Percentiles rank a stretch among this genome's conserved stretches.
Evolutionary conservation across 2,797 vertebrate genomes (phyloP).

Genomic region (Sardinella longiceps): DNA sequence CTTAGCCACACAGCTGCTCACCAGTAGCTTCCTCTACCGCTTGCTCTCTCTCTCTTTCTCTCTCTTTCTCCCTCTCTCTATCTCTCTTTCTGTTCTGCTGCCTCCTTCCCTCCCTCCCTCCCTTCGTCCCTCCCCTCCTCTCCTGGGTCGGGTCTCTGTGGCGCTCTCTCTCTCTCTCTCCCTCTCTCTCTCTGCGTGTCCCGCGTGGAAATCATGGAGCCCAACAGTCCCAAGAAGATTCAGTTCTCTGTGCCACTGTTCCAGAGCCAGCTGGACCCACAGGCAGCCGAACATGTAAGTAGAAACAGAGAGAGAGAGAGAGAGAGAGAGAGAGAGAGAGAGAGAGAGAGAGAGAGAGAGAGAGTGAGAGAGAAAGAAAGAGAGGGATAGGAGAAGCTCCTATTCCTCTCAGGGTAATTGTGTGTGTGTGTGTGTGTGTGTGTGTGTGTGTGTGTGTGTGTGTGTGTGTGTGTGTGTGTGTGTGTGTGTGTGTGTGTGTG

Average conservation of each 20-base stretch:
- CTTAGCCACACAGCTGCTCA: conserved; percentile 48
- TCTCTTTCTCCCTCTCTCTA: not conserved
- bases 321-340: conserved; percentile 8
- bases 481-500: not conserved
- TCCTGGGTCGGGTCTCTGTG: too few species aligned
- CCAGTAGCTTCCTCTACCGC: conserved; percentile 43
- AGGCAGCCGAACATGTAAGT: conserved; percentile 88
- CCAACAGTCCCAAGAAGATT: conserved; percentile 91
- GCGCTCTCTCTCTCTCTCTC: conserved; percentile 27
- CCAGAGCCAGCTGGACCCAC: conserved; percentile 86
- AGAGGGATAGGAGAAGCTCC: not conserved
- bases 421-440: not conserved
- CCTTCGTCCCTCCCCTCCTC: conserved; percentile 32
- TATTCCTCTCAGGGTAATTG: conserved; percentile 28
- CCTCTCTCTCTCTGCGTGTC: conserved; percentile 18
- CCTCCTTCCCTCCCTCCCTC: not conserved
- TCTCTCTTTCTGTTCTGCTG: not conserved
- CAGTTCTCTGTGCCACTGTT: conserved; percentile 86
- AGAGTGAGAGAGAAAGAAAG: conserved; percentile 33
- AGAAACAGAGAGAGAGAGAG: conserved; percentile 30
- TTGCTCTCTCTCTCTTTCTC: conserved; percentile 40
- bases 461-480: conserved; percentile 17
- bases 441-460: not conserved
- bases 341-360: conserved; percentile 30
- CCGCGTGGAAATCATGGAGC: conserved; percentile 75